phyloP scores from a whole-genome alignment of 2,113 vertebrate species.

The Terrapene triunguis region DNA sequence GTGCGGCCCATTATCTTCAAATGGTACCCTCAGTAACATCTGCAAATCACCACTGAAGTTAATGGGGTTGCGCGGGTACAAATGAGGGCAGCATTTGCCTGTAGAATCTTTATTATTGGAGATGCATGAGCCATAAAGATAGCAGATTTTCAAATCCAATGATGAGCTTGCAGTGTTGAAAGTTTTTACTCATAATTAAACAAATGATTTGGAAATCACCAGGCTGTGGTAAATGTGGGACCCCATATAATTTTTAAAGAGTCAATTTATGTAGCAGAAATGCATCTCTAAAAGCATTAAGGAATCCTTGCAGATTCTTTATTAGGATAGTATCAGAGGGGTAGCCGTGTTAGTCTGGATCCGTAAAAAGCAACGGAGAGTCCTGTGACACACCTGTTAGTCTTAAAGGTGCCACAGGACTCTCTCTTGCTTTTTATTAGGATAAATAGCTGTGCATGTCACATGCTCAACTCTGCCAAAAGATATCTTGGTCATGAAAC shows the following conservation, averaged over 20 bases:
- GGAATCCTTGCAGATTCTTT: neutral
- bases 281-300: neutral
- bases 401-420: no score
- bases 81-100: neutral
- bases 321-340: neutral
- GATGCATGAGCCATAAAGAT: neutral
- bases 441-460: neutral
- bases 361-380: no score
- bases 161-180: neutral
- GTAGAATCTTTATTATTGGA: neutral
- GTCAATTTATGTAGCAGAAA: conserved; percentile 17
- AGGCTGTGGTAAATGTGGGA: neutral
- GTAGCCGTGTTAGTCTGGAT: no score
- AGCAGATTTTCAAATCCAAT: neutral
- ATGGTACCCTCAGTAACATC: neutral
- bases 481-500: neutral
- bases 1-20: neutral
- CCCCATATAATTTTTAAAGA: neutral
- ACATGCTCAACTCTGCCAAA: neutral
- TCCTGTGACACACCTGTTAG: no score
- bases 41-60: neutral
- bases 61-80: neutral
- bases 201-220: neutral
- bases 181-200: neutral
- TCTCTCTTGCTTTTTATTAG: no score